A percentile compares a stretch with the other conserved stretches of the same genome.
Evolutionary conservation across 2,888 invertebrate genomes (phyloP).

Genomic region (Athripsodes cinereus): DNA sequence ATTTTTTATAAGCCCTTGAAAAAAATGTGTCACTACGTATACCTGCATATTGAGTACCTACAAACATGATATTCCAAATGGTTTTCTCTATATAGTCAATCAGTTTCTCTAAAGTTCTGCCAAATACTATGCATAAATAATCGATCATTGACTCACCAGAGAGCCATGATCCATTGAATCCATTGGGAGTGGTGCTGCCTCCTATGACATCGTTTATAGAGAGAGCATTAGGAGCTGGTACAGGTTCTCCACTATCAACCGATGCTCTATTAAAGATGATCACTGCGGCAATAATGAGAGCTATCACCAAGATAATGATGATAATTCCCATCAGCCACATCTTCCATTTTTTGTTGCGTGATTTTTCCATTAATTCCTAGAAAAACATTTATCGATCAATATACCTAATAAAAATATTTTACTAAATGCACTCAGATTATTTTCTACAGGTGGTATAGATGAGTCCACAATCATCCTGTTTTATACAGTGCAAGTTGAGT

Average conservation of each 20-base stretch:
- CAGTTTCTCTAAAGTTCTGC: no score
- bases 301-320: conserved; percentile 51
- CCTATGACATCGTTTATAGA: conserved; percentile 66
- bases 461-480: no score
- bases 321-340: conserved; percentile 52
- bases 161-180: conserved; percentile 79
- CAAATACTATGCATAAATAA: no score
- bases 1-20: no score
- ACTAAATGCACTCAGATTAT: no score
- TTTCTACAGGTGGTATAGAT: no score
- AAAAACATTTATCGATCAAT: conserved; percentile 26
- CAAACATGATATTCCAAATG: no score
- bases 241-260: conserved; percentile 1
- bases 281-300: conserved; percentile 55
- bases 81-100: no score
- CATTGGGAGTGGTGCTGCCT: conserved; percentile 57
- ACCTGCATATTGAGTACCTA: no score
- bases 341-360: conserved; percentile 49
- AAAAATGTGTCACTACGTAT: no score
- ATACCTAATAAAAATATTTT: no score
- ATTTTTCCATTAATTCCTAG: conserved; percentile 57
- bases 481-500: no score
- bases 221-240: conserved; percentile 33
- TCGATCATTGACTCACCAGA: conserved; percentile 67
- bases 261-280: conserved; percentile 41